These are phyloP conservation scores for Hydropotes inermis DNA, from an alignment of 2,113 vertebrate species.

Conservation along the genomic window DNA sequence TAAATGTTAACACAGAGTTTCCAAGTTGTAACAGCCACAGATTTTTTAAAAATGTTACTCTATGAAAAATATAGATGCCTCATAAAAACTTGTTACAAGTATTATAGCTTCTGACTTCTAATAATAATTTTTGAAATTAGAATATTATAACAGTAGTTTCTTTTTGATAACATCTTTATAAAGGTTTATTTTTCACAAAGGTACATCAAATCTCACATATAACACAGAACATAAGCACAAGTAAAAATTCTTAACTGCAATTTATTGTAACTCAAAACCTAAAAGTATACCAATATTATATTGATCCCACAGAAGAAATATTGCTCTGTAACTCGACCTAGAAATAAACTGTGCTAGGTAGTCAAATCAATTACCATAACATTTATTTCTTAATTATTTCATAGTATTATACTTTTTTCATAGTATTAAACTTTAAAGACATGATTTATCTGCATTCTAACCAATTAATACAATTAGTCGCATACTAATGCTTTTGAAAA, in stretches of 20 bases:
- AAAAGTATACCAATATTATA: background rate
- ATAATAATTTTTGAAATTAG: conserved; percentile 51
- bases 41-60: conserved; percentile 66
- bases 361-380: background rate
- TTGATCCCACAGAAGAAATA: conserved; percentile 32
- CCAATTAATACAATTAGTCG: background rate
- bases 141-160: conserved; percentile 31
- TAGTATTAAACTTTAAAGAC: conserved; percentile 42
- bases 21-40: conserved; percentile 78
- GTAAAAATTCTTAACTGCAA: conserved; percentile 50
- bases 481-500: conserved; percentile 53
- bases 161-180: conserved; percentile 14
- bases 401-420: conserved; percentile 48
- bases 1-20: conserved; percentile 83
- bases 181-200: conserved; percentile 44
- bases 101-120: conserved; percentile 35
- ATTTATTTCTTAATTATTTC: conserved; percentile 58
- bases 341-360: conserved; percentile 50
- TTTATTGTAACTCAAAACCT: conserved; percentile 46
- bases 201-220: conserved; percentile 44
- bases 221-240: conserved; percentile 61
- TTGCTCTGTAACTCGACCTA: conserved; percentile 48
- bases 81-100: conserved; percentile 21
- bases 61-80: conserved; percentile 53
- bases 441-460: conserved; percentile 35